Base-by-base conservation (phyloP, 2,888 invertebrate species). In the Pterostichus niger region DNA sequence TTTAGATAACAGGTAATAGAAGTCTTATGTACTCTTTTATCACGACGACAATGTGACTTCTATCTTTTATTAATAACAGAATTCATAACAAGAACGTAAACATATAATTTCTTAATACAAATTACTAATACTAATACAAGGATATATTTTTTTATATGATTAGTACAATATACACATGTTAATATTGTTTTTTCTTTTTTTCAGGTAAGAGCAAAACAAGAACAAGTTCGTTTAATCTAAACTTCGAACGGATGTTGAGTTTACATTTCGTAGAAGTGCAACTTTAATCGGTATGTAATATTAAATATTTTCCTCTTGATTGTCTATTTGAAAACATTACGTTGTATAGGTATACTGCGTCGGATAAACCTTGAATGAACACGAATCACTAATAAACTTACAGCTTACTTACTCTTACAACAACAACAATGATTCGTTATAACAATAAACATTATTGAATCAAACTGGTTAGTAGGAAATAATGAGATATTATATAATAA, bases 201-300 rank as follows among this genome's bases (percentile, higher is more conserved):
- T 71, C 68, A 71, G 68, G 68, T 71, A 71, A 71, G 56, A 5
- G 40, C 56, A 56, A 49, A 5, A 6, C 56, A 56, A 49, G 46
- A 71, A 44, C 68, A 5, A 46, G 68, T 71, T 46, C 44, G 17
- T 71, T 71, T 71, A 44, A 44, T 71, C 3, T 17, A 44, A 6
- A 71, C 35, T 15, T 24, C 13, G 40, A 71, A 15, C 68, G 68
- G 68, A 71, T 71, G 40, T 44, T 40, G 15, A 6, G 68, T 44
- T 17, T 44, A 71, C 40, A 64, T 40, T 71, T 71, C 68, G 44
- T 9, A 44, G 68, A 71, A 71, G 4, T 71, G 13, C 11, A 15
- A 6, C 24, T n/a, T 71, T 13, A 35, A 40, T 64, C 13, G 68
- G 68, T 71, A 71, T 71, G 68, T 71, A 17, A 71, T 71, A 71